A percentile compares a stretch with the other conserved stretches of the same genome.
These are phyloP conservation scores for Eurois occulta DNA, from an alignment of 2,888 invertebrate species.

Conservation along the genomic window DNA sequence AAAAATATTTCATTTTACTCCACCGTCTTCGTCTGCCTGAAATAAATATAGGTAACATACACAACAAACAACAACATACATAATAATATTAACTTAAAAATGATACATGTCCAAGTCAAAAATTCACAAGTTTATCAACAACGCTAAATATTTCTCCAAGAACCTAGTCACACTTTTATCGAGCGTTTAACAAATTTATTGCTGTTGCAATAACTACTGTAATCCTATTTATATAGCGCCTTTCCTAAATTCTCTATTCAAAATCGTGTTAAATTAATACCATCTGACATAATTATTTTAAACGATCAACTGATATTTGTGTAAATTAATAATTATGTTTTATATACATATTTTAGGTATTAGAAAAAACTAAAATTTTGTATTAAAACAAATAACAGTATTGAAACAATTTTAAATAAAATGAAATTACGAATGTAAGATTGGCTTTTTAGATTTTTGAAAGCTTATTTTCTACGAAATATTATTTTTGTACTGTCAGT, in stretches of 20 bases:
- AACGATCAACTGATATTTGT: conserved; percentile 7
- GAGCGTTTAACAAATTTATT: conserved; percentile 50
- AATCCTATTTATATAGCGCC: conserved; percentile 31
- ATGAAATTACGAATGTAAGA: background rate
- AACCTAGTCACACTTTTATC: conserved; percentile 47
- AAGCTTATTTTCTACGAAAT: conserved; percentile 73
- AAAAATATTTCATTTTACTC: background rate
- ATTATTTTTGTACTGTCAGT: conserved; percentile 77
- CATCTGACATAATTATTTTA: conserved; percentile 3
- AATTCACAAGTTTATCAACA: conserved; percentile 39
- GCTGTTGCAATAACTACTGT: conserved; percentile 53
- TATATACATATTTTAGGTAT: no score
- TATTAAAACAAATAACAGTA: background rate
- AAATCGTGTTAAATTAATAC: conserved; percentile 31
- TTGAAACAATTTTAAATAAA: background rate
- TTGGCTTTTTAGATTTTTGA: conserved; percentile 39
- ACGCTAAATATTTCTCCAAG: conserved; percentile 38
- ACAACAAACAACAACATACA: no score
- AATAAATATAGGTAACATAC: background rate
- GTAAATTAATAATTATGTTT: no score
- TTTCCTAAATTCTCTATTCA: conserved; percentile 51
- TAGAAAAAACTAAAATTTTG: background rate
- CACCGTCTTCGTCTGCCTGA: background rate
- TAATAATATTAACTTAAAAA: background rate
- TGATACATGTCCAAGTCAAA: conserved; percentile 55